These are phyloP conservation scores for Engraulis encrasicolus DNA, from an alignment of 2,113 vertebrate genomes.

Conservation along the genomic window DNA sequence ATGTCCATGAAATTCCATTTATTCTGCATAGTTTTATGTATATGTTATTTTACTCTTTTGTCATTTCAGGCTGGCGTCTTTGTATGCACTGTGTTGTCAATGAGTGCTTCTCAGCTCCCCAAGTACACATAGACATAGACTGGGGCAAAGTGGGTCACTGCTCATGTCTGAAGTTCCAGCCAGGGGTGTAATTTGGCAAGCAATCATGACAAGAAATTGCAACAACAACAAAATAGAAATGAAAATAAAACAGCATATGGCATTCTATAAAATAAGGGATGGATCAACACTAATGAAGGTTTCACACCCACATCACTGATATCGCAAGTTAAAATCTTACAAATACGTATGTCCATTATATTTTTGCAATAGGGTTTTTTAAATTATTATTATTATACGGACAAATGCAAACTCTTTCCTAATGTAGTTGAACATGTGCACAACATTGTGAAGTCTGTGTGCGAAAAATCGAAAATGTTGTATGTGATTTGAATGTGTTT, in stretches of 20 bases:
- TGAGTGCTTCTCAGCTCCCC: background rate
- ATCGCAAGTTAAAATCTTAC: background rate
- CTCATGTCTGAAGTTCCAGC: background rate
- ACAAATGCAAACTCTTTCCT: no score
- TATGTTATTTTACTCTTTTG: background rate
- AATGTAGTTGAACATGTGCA: no score
- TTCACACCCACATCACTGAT: conserved; percentile 16
- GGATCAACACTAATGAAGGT: background rate
- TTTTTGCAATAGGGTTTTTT: background rate
- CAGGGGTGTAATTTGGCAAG: background rate
- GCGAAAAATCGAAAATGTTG: no score
- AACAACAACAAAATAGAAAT: background rate
- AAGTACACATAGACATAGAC: background rate
- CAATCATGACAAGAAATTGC: background rate
- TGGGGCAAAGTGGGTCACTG: background rate
- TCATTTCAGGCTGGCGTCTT: background rate
- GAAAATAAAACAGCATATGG: background rate
- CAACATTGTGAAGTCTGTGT: conserved; percentile 41
- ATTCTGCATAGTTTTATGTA: background rate
- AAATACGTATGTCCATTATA: background rate
- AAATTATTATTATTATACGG: background rate
- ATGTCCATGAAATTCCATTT: no score
- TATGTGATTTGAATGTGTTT: conserved; percentile 10
- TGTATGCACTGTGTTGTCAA: background rate
- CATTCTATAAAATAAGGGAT: background rate